These are phyloP conservation scores for Hypomecis punctinalis DNA, from an alignment of 2,888 invertebrate species.

Conservation along the genomic window DNA sequence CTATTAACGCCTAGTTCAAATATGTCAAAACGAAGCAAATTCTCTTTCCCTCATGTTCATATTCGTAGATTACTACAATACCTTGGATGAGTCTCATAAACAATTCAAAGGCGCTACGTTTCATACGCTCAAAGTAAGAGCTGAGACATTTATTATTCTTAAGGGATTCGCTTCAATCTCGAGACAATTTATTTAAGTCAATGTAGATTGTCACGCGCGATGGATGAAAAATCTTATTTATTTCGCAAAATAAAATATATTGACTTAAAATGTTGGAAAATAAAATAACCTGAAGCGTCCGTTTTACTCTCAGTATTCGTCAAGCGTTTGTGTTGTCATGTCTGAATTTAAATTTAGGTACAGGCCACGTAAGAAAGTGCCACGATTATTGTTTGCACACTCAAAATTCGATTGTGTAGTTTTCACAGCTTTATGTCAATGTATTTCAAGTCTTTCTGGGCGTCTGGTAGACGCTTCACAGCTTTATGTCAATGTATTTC, in stretches of 20 bases:
- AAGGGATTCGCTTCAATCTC: conserved; percentile 40
- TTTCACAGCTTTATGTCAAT: too few relatives aligned
- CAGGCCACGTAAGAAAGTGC: too few relatives aligned
- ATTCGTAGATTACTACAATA: conserved; percentile 28
- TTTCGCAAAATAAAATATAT: conserved; percentile 5
- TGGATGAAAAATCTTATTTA: conserved; percentile 21
- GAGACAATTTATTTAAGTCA: conserved; percentile 38
- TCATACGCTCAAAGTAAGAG: conserved; percentile 44
- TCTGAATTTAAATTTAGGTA: too few relatives aligned
- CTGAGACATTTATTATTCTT: conserved; percentile 50
- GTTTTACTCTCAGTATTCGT: too few relatives aligned
- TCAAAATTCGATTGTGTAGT: too few relatives aligned
- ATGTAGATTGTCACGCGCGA: conserved; percentile 26
- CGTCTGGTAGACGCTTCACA: too few relatives aligned
- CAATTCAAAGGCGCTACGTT: conserved; percentile 49
- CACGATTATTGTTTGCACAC: too few relatives aligned
- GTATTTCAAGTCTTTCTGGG: too few relatives aligned
- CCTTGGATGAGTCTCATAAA: conserved; percentile 43
- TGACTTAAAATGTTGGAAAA: conserved; percentile 1
- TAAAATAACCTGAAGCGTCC: background rate
- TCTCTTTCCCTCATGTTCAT: background rate
- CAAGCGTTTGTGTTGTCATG: too few relatives aligned
- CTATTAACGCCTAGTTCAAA: too few relatives aligned
- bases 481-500: too few relatives aligned
- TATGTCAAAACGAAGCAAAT: background rate